These are phyloP conservation scores for Hirtodrosophila duncani DNA, from an alignment of 2,888 invertebrate species.

Conservation along the genomic window DNA sequence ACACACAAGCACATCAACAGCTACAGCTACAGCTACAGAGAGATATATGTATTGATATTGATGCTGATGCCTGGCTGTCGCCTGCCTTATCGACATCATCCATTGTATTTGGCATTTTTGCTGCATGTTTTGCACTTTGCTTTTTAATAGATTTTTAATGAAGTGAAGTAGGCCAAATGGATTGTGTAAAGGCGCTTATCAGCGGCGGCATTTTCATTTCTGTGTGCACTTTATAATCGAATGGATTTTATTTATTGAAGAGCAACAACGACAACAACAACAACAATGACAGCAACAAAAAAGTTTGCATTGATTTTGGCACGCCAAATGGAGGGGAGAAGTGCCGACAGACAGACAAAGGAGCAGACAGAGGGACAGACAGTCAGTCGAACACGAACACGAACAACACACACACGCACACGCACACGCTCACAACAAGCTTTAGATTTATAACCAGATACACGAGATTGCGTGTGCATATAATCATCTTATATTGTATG, in stretches of 20 bases:
- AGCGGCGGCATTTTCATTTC: constrained; percentile 53
- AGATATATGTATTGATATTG: neutral
- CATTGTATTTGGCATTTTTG: constrained; percentile 9
- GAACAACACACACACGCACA: constrained; percentile 23
- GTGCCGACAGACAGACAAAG: constrained; percentile 8
- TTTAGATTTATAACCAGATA: constrained; percentile 60
- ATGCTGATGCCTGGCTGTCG: neutral
- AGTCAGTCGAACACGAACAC: constrained; percentile 17
- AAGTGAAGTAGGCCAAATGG: constrained; percentile 66
- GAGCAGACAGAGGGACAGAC: constrained; percentile 17
- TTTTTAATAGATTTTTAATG: constrained; percentile 70
- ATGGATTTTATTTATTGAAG: constrained; percentile 66
- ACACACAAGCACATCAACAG: constrained; percentile 49
- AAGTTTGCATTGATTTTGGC: constrained; percentile 64
- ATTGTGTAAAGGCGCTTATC: constrained; percentile 51
- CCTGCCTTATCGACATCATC: constrained; percentile 39
- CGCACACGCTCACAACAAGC: constrained; percentile 19
- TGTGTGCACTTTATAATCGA: constrained; percentile 62
- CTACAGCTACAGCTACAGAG: constrained; percentile 19
- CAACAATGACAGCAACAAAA: constrained; percentile 10
- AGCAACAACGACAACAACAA: constrained; percentile 32
- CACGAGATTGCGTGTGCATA: constrained; percentile 56
- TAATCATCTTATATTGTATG: constrained; percentile 53
- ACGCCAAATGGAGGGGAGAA: constrained; percentile 23
- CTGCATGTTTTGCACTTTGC: constrained; percentile 26